Percentiles rank a stretch among this genome's conserved stretches.
These are phyloP conservation scores for Rhizoglyphus robini DNA, from an alignment of 1,140 invertebrate species.

Conservation along the genomic window DNA sequence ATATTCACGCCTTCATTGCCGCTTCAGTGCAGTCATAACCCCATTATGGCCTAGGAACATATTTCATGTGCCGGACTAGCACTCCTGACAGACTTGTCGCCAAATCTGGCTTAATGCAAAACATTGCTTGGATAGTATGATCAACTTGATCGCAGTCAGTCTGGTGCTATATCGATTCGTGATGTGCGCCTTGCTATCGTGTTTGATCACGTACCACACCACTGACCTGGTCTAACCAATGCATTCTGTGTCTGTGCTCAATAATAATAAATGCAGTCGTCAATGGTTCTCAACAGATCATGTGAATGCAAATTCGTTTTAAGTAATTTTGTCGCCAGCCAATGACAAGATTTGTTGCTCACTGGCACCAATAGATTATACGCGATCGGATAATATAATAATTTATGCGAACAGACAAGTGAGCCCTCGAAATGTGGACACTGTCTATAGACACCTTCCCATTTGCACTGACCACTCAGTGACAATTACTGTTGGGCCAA, in stretches of 20 bases:
- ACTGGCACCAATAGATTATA: not conserved
- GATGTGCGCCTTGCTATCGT: not conserved
- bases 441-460: not conserved
- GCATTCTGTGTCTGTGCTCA: not conserved
- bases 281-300: not conserved
- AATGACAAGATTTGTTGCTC: not conserved
- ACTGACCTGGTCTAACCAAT: too few relatives aligned
- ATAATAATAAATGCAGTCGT: not conserved
- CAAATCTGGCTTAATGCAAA: too few relatives aligned
- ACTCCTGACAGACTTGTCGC: too few relatives aligned
- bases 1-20: slow-evolving; percentile 9
- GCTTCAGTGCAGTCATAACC: not conserved
- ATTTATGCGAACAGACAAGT: not conserved
- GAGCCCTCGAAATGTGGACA: not conserved
- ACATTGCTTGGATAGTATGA: too few relatives aligned
- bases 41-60: too few relatives aligned
- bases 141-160: not conserved
- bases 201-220: not conserved
- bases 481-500: not conserved
- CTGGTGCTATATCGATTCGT: not conserved
- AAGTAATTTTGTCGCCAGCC: slow-evolving; percentile 8
- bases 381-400: not conserved
- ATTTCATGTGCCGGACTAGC: too few relatives aligned
- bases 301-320: not conserved
- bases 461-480: too few relatives aligned